Evolutionary conservation across 2,797 vertebrate genomes (phyloP).

Genomic region (Diplodus sargus): DNA sequence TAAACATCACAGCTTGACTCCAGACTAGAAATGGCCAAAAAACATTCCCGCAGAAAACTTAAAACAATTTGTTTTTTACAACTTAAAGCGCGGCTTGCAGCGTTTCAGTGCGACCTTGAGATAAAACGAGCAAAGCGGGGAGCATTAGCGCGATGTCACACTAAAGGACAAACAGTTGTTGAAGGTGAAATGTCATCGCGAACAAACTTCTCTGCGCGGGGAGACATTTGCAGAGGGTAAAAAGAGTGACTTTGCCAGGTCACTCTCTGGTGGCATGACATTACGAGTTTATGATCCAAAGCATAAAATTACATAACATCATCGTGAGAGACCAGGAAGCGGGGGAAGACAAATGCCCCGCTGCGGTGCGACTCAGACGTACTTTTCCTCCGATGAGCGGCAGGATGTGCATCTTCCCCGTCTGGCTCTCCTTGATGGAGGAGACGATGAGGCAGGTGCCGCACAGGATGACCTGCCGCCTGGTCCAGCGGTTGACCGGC

Average conservation of each 20-base stretch:
- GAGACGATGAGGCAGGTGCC: constrained; percentile 98
- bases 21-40: constrained; percentile 38
- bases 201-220: constrained; percentile 30
- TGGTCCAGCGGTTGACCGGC: constrained; percentile 97
- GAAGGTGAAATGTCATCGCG: constrained; percentile 36
- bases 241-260: constrained; percentile 36
- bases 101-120: constrained; percentile 45
- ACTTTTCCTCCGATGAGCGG: constrained; percentile 98
- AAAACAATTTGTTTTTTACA: constrained; percentile 36
- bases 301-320: constrained; percentile 12
- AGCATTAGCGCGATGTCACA: constrained; percentile 26
- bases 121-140: constrained; percentile 43
- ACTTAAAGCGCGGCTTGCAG: constrained; percentile 15
- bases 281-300: constrained; percentile 48
- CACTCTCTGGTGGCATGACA: constrained; percentile 29
- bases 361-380: constrained; percentile 58
- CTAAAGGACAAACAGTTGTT: constrained; percentile 46
- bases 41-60: background rate
- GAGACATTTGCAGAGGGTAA: constrained; percentile 38
- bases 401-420: constrained; percentile 98
- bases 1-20: constrained; percentile 25
- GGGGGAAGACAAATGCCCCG: background rate
- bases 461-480: constrained; percentile 96
- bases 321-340: constrained; percentile 26
- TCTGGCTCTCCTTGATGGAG: constrained; percentile 95